Evolutionary conservation across 2,113 vertebrate genomes (phyloP), one percentile per base, ranked within the genome.

Genomic region (Dascyllus trimaculatus): DNA sequence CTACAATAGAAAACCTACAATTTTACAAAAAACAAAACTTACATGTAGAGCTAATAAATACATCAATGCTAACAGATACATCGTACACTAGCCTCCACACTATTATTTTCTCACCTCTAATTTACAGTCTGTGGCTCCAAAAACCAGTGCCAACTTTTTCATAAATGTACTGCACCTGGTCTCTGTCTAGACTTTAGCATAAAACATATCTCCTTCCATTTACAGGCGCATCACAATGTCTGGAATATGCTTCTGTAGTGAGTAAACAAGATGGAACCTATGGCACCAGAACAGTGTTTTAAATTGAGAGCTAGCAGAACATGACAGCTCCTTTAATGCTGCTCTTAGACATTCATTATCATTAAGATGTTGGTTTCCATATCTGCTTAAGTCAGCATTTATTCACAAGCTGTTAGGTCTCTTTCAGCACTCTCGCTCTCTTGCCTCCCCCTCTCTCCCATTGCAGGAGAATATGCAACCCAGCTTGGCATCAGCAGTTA

Each of bases 311-410:
- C 77, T 52, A 32, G 67, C 61, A 60, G 53, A 81, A 73, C 48
- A 63, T 88, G 89, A 88, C 81, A 83, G 78, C 52, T 74, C 58
- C 73, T 80, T 78, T 80, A 86, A 85, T 74, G 84, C 48, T 73
- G 71, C 68, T 87, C 70, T 81, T 63, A 88, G 75, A 82, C 85
- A 84, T 92, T 91, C 86, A 90, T 91, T 89, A 90, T 89, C 87
- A 90, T 89, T 90, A 90, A 87, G 76, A 85, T 72, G 82, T 76
- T 85, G 71, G 64, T 91, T 89, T 69, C 81, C 46, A 59, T 73
- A 84, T 70, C 85, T 92, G 83, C 82, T 78, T 88, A 77, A 74
- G 81, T 87, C 86, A 89, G 89, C 85, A 88, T 89, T 92, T 87
- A 89, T 78, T 67, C 75, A 61, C 56, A 25, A 71, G 80, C 85